Evolutionary conservation across 2,113 vertebrate genomes (phyloP), one percentile per base, ranked within the genome.

Genomic region (Cynoglossus semilaevis): DNA sequence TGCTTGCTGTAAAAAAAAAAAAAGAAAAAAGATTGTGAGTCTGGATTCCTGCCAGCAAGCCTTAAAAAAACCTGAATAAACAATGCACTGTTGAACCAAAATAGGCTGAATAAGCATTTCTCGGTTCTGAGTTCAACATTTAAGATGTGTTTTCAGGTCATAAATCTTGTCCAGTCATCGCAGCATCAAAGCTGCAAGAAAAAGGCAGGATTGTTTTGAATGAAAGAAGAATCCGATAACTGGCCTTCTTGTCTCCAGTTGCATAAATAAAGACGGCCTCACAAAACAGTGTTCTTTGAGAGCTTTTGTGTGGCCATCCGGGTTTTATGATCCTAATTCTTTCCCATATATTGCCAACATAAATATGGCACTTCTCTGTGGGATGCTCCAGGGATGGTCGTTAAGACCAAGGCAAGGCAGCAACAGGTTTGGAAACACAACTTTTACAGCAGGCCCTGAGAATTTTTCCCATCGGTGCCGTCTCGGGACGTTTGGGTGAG

Each of bases 241-340:
- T 92, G 86, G 88, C 76, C 60, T 78, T 89, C 88, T 29, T 82
- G 77, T 82, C 76, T 57, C 86, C 79, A 67, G 84, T 81, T 87
- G 84, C 87, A 91, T 82, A 89, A 93, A 94, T 91, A 94, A 92
- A 92, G 83, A 79, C 44, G 76, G 83, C 74, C 86, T 84, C 88
- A 88, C 89, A 81, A 85, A 91, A 86, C 87, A 88, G 90, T 87
- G 87, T 84, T 68, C 82, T 90, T 91, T 92, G 90, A 91, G 91
- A 92, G 91, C 90, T 94, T 79, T 93, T 94, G 93, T 94, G 93
- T 95, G 94, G 94, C 92, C 92, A 87, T 91, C 88, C 89, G 91
- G n/a, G 91, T 96, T 98, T 98, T 98, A 98, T 59, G 92, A 92
- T 92, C 93, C 94, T 92, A 94, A 95, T 97, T 94, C 94, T 95